Conservation (phyloP, 2,113 vertebrate genomes). For the Chloroceryle aenea region DNA sequence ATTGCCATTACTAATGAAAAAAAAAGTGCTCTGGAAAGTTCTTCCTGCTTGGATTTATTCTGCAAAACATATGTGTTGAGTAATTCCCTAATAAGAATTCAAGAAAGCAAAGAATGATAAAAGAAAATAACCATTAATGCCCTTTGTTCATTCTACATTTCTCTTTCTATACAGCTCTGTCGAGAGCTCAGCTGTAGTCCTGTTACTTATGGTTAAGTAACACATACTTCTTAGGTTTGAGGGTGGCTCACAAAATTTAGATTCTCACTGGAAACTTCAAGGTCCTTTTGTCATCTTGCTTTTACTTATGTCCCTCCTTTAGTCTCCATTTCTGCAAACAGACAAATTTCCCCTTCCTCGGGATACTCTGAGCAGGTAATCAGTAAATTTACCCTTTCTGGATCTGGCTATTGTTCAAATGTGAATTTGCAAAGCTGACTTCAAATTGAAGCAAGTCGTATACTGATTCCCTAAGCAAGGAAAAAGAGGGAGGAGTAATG, state of each 20-base stretch:
- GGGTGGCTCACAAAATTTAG: neutral
- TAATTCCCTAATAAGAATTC: conserved; percentile 30
- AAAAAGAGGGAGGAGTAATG: neutral
- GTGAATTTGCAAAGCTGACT: neutral
- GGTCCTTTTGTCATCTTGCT: neutral
- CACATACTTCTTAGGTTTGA: neutral
- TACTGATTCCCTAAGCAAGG: neutral
- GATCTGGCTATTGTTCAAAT: neutral
- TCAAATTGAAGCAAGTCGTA: neutral
- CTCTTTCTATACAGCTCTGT: neutral
- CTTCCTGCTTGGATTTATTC: conserved; percentile 2
- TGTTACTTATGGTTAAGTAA: neutral
- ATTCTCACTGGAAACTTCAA: neutral
- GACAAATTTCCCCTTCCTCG: neutral
- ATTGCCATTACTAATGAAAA: conserved; percentile 22
- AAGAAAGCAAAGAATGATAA: neutral
- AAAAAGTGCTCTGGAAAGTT: neutral
- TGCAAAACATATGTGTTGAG: conserved; percentile 6
- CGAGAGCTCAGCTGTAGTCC: neutral
- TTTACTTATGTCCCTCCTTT: neutral
- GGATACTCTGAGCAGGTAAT: neutral
- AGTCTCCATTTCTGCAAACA: neutral
- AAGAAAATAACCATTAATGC: neutral
- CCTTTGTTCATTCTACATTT: neutral
- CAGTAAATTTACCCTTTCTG: neutral